A percentile compares a stretch with the other conserved stretches of the same genome.
phyloP scores from a whole-genome alignment of 2,113 vertebrate genomes.

The Pyxicephalus adspersus region DNA sequence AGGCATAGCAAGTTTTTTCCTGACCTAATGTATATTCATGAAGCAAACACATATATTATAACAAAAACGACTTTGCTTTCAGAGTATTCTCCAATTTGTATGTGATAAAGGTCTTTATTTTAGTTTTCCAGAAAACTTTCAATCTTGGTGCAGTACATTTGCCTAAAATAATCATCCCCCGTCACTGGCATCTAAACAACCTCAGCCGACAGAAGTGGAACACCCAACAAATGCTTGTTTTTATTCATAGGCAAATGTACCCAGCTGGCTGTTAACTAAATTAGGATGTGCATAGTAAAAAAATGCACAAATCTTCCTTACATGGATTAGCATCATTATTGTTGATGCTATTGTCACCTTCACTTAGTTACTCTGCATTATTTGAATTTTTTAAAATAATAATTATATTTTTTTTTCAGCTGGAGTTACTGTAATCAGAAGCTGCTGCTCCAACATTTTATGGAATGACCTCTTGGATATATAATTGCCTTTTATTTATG shows the following conservation, averaged over 20 bases:
- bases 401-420: slow-evolving; percentile 24
- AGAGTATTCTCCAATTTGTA: background rate
- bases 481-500: slow-evolving; percentile 16
- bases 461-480: slow-evolving; percentile 14
- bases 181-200: slow-evolving; percentile 3
- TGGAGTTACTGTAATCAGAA: background rate
- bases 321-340: slow-evolving; percentile 34
- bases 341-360: slow-evolving; percentile 26
- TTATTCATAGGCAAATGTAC: slow-evolving; percentile 20
- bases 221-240: slow-evolving; percentile 6
- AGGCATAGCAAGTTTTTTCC: too few relatives aligned
- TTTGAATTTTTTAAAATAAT: slow-evolving; percentile 27
- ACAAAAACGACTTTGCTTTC: background rate
- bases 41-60: too few relatives aligned
- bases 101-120: background rate
- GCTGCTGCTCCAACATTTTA: background rate
- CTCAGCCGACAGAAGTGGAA: slow-evolving; percentile 30
- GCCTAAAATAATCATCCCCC: slow-evolving; percentile 27
- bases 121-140: background rate
- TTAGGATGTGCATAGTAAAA: slow-evolving; percentile 14
- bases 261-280: background rate
- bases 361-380: slow-evolving; percentile 17
- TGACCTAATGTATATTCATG: too few relatives aligned
- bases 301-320: slow-evolving; percentile 38
- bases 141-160: background rate